These are phyloP conservation scores for Porites lutea DNA, from an alignment of 64 coral and sea anemone species.

Conservation along the genomic window DNA sequence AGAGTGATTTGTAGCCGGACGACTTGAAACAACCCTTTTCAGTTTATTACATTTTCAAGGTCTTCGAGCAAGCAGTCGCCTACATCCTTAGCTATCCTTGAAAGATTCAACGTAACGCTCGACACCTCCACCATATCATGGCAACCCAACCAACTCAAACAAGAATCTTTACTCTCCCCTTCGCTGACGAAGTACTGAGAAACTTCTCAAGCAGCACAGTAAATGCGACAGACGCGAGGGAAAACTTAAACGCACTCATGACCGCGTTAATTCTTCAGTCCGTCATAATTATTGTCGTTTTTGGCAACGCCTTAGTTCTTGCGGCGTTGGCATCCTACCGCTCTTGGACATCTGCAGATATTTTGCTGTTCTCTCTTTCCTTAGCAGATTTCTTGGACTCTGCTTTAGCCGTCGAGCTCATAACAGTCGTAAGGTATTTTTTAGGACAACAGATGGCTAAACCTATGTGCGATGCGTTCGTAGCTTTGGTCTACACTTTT, in stretches of 20 bases:
- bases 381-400: constrained; percentile 89
- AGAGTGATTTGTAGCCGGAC: not conserved
- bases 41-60: not conserved
- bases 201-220: not conserved
- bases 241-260: constrained; percentile 21
- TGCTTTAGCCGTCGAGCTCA: constrained; percentile 69
- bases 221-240: not conserved
- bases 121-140: not conserved
- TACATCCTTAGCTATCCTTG: not conserved
- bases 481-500: constrained; percentile 67
- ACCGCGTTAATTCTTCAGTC: constrained; percentile 69
- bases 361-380: constrained; percentile 85
- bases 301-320: constrained; percentile 81
- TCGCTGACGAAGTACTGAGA: not conserved
- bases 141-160: not conserved
- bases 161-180: not conserved
- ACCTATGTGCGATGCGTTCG: constrained; percentile 68
- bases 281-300: constrained; percentile 37
- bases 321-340: constrained; percentile 60
- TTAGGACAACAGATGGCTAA: constrained; percentile 54
- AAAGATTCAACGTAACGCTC: not conserved
- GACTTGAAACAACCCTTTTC: not conserved
- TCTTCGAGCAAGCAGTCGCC: not conserved
- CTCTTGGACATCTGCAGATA: constrained; percentile 77
- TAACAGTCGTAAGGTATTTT: constrained; percentile 88